phyloP scores from a whole-genome alignment of 2,113 vertebrate genomes.

The Ursus arctos region DNA sequence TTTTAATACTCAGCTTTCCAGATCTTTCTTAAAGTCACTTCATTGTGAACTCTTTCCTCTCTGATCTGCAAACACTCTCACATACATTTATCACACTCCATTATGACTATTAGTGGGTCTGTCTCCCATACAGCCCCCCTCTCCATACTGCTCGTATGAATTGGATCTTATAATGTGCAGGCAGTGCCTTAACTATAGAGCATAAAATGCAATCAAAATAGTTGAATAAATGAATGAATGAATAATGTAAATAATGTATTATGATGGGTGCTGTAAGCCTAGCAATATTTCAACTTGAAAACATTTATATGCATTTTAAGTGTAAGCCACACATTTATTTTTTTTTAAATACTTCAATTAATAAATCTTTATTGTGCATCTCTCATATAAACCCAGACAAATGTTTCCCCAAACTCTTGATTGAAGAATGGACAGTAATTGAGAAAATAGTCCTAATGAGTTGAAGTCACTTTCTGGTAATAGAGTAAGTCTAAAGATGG shows the following conservation, averaged over 20 bases:
- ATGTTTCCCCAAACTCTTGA: conserved; percentile 21
- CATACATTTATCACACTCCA: neutral
- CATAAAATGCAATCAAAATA: neutral
- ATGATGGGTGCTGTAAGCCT: neutral
- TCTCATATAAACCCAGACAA: conserved; percentile 12
- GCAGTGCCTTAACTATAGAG: neutral
- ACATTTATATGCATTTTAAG: neutral
- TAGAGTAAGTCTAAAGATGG: neutral
- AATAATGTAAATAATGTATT: neutral
- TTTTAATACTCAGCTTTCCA: neutral
- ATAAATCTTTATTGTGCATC: conserved; percentile 30
- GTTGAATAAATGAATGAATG: neutral
- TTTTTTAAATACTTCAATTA: conserved; percentile 2
- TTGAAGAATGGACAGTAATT: neutral
- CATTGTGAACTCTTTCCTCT: neutral
- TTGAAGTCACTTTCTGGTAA: neutral
- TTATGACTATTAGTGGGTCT: neutral
- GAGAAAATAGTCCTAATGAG: conserved; percentile 4
- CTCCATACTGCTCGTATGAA: neutral
- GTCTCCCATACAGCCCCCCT: neutral
- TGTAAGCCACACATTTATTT: neutral
- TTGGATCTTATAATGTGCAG: neutral
- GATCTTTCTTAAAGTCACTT: neutral
- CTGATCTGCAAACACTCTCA: neutral
- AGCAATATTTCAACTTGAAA: neutral